Percentiles rank a stretch among this genome's conserved stretches.
These are phyloP conservation scores for Epinotia bilunana DNA, from an alignment of 2,888 invertebrate genomes.

Conservation along the genomic window DNA sequence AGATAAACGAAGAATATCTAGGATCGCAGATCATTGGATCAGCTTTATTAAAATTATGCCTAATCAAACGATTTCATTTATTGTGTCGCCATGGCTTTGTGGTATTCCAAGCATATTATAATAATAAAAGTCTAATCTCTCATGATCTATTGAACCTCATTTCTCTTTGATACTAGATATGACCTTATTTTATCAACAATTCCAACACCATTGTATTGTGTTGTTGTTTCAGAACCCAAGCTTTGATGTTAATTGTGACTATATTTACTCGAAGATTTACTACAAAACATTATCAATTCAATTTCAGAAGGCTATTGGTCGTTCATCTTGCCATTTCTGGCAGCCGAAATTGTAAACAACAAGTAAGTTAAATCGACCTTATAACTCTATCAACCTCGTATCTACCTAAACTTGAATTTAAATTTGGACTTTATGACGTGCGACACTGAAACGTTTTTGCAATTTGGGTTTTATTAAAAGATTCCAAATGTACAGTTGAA, in stretches of 20 bases:
- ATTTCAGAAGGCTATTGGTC: slow-evolving; percentile 31
- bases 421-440: background rate
- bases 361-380: slow-evolving; percentile 29
- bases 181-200: too few species aligned
- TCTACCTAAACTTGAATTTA: background rate
- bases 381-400: slow-evolving; percentile 5
- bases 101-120: too few species aligned
- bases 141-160: background rate
- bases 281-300: slow-evolving; percentile 27
- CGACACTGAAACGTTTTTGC: background rate
- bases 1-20: too few species aligned
- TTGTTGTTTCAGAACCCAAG: background rate
- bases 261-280: background rate
- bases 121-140: background rate
- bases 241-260: slow-evolving; percentile 11
- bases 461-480: background rate
- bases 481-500: slow-evolving; percentile 5
- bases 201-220: background rate
- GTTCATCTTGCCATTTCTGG: slow-evolving; percentile 26
- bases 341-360: slow-evolving; percentile 33
- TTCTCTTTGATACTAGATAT: background rate
- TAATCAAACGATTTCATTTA: too few species aligned
- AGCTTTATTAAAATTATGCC: too few species aligned
- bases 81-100: too few species aligned
- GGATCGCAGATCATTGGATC: too few species aligned